phyloP scores from a whole-genome alignment of 2,113 vertebrate species.

The Ochotona curzoniae region DNA sequence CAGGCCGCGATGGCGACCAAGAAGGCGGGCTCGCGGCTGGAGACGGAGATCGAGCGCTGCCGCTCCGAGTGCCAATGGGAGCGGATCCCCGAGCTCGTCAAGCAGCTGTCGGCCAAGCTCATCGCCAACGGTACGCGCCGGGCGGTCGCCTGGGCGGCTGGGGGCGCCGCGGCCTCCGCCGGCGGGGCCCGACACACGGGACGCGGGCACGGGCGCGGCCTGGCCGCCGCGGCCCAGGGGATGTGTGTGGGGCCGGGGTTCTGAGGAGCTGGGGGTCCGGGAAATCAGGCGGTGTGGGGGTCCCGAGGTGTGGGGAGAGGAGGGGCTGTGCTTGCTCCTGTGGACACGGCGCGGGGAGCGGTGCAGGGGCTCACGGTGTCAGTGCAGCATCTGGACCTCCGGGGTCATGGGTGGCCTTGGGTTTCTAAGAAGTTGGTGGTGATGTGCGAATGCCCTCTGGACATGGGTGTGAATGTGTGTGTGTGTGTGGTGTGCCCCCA shows the following conservation, averaged over 20 bases:
- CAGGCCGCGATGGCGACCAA: conserved; percentile 90
- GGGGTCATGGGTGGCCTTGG: neutral
- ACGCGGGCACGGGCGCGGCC: conserved; percentile 28
- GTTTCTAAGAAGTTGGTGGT: conserved; percentile 57
- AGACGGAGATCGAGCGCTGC: conserved; percentile 95
- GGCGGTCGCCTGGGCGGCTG: conserved; percentile 16
- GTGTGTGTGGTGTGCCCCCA: neutral
- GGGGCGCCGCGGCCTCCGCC: conserved; percentile 60
- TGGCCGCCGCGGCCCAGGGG: neutral
- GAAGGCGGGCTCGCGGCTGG: conserved; percentile 95
- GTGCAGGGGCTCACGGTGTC: neutral
- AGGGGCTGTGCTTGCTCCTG: neutral
- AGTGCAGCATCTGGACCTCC: neutral
- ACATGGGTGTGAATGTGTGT: neutral
- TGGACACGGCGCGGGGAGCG: too few relatives aligned
- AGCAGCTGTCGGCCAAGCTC: conserved; percentile 94
- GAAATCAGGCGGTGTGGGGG: neutral
- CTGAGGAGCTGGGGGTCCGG: neutral
- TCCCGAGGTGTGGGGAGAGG: neutral
- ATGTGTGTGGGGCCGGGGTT: neutral
- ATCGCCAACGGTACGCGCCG: conserved; percentile 92
- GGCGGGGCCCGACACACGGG: neutral
- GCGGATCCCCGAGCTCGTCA: conserved; percentile 93
- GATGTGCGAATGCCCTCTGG: neutral
- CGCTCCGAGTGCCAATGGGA: conserved; percentile 95